Percentiles rank a stretch among this genome's conserved stretches.
Conservation (phyloP, 2,888 invertebrate species). For the Drosophila seclusa region DNA sequence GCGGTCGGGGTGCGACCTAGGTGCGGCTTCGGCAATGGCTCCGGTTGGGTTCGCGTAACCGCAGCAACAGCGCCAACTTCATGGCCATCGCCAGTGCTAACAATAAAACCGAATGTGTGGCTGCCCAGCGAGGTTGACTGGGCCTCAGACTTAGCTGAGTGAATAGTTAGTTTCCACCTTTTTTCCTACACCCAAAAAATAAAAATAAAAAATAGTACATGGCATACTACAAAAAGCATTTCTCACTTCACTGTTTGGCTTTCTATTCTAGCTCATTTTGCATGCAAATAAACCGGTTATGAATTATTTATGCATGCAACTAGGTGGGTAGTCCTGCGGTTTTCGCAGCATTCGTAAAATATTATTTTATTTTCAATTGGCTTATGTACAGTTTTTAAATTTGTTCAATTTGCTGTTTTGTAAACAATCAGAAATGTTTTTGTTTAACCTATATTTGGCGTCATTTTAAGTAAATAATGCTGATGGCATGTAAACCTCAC, state of each 20-base stretch:
- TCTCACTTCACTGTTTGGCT: constrained; percentile 43
- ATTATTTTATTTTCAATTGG: constrained; percentile 58
- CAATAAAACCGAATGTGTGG: constrained; percentile 76
- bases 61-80: constrained; percentile 35
- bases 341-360: constrained; percentile 57
- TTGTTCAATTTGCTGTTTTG: constrained; percentile 66
- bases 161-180: constrained; percentile 23
- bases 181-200: background rate
- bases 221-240: constrained; percentile 51
- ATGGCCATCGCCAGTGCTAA: constrained; percentile 53
- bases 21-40: constrained; percentile 46
- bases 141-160: constrained; percentile 13
- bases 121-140: constrained; percentile 40
- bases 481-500: constrained; percentile 57
- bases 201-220: constrained; percentile 11
- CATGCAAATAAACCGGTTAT: constrained; percentile 79
- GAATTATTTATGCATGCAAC: constrained; percentile 77
- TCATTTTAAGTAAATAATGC: constrained; percentile 41
- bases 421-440: constrained; percentile 54
- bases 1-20: constrained; percentile 72
- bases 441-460: constrained; percentile 8
- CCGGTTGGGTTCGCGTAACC: constrained; percentile 25
- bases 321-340: constrained; percentile 51
- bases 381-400: constrained; percentile 55
- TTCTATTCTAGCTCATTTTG: constrained; percentile 73